Percentiles rank a stretch among this genome's conserved stretches.
Conservation (phyloP, 2,113 vertebrate genomes). For the Ictalurus punctatus region DNA sequence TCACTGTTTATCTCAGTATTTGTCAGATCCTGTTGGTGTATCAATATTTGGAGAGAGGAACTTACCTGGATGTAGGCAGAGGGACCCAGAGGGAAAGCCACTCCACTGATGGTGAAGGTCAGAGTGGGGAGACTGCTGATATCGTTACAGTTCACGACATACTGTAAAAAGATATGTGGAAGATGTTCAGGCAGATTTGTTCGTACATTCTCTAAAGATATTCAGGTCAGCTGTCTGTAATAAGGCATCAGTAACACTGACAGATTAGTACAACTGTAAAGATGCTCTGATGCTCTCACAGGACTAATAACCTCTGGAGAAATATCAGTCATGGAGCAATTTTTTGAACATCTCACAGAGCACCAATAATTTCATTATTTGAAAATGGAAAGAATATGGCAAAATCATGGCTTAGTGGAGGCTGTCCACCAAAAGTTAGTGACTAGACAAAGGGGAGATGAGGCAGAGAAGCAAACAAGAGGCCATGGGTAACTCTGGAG, state of each 20-base stretch:
- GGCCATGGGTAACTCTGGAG: neutral
- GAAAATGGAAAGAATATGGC: neutral
- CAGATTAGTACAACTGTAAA: neutral
- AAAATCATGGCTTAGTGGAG: neutral
- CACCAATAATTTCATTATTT: neutral
- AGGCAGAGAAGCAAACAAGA: neutral
- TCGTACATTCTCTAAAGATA: neutral
- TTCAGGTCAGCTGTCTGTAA: neutral
- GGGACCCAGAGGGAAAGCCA: conserved; percentile 60
- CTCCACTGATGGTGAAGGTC: conserved; percentile 62
- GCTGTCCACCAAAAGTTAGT: neutral
- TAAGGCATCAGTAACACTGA: neutral
- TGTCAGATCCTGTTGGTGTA: neutral
- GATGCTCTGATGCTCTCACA: neutral
- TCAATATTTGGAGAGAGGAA: neutral
- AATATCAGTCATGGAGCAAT: neutral
- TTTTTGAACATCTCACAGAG: neutral
- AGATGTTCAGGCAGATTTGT: conserved; percentile 8
- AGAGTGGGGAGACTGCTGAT: conserved; percentile 64
- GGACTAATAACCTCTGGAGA: neutral
- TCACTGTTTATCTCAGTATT: neutral
- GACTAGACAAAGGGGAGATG: neutral
- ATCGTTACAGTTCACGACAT: conserved; percentile 61
- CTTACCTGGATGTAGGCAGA: conserved; percentile 60
- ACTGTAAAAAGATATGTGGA: conserved; percentile 52